Base-by-base conservation (phyloP, 2,888 invertebrate species). In the Homarus gammarus region DNA sequence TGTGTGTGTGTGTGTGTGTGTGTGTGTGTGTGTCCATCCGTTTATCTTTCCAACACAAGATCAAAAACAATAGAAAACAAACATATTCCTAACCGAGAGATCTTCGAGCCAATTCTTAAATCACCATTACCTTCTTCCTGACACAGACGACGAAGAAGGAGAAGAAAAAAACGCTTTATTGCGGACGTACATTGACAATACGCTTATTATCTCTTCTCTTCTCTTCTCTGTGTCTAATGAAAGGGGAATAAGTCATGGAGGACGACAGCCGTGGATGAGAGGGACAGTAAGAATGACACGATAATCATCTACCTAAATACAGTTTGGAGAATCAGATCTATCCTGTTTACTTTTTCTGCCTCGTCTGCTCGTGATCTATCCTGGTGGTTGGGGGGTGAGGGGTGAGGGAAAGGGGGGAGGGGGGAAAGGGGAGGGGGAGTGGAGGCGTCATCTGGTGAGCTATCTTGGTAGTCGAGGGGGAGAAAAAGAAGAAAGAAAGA, bases 351-450 rank as follows among this genome's bases (percentile, higher is more conserved):
- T 56, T 56, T 18, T 56, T 12, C 18, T 18, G 15, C 18, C 44
- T 49, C 44, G 10, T 49, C 44, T 49, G 44, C 44, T 22, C 22
- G 22, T 18, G 12, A 18, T 18, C 18, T 22, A 18, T 18, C 64
- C 12, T 5, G 44, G 6, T 44, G n/a, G 68, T 12, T n/a, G 68
- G n/a, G 31, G n/a, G 68, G n/a, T 12, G n/a, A n/a, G n/a, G 68
- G n/a, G 68, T 1, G 68, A 68, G 68, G n/a, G 68, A 68, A n/a
- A 68, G 68, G n/a, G 68, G n/a, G 6, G n/a, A 68, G n/a, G n/a
- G n/a, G n/a, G n/a, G n/a, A n/a, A n/a, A n/a, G n/a, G n/a, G n/a
- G n/a, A n/a, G 6, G n/a, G 68, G n/a, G 68, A 68, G 68, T n/a
- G n/a, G n/a, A n/a, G n/a, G n/a, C n/a, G n/a, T n/a, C n/a, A n/a